A percentile compares a stretch with the other conserved stretches of the same genome.
These are phyloP conservation scores for Callopanchax toddi DNA, from an alignment of 2,113 vertebrate species.

Conservation along the genomic window DNA sequence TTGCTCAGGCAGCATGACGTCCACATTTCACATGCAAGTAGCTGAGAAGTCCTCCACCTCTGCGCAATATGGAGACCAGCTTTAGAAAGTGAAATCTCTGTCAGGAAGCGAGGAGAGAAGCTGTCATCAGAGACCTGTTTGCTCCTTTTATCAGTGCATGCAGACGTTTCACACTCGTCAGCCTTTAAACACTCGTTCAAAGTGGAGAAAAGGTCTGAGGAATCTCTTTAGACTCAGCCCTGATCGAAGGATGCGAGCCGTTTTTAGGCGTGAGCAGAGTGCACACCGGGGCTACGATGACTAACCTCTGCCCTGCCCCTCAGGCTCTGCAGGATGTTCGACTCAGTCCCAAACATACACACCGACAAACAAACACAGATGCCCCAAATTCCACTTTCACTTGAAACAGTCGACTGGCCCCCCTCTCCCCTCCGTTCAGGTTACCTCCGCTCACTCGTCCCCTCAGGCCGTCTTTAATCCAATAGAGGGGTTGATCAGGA, in stretches of 20 bases:
- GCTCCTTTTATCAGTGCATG: slow-evolving; percentile 46
- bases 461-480: slow-evolving; percentile 74
- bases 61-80: slow-evolving; percentile 33
- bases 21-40: slow-evolving; percentile 31
- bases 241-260: slow-evolving; percentile 1
- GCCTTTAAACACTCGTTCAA: slow-evolving; percentile 16
- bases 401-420: slow-evolving; percentile 77
- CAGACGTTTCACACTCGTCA: slow-evolving; percentile 51
- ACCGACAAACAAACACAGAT: slow-evolving; percentile 79
- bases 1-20: slow-evolving; percentile 24
- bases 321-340: slow-evolving; percentile 74
- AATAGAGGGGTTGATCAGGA: slow-evolving; percentile 71
- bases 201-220: slow-evolving; percentile 1
- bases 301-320: slow-evolving; percentile 72
- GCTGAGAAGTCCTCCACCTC: slow-evolving; percentile 14
- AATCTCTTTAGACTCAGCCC: not conserved
- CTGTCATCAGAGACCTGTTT: slow-evolving; percentile 66
- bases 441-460: slow-evolving; percentile 57
- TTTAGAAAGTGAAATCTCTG: slow-evolving; percentile 25
- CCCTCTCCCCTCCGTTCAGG: slow-evolving; percentile 59
- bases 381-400: slow-evolving; percentile 76
- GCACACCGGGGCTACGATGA: slow-evolving; percentile 11
- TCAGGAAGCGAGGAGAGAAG: slow-evolving; percentile 54
- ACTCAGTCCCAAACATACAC: slow-evolving; percentile 67
- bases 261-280: slow-evolving; percentile 2